A percentile compares a stretch with the other conserved stretches of the same genome.
Evolutionary conservation across 2,797 vertebrate species (phyloP).

Genomic region (Falco naumanni): DNA sequence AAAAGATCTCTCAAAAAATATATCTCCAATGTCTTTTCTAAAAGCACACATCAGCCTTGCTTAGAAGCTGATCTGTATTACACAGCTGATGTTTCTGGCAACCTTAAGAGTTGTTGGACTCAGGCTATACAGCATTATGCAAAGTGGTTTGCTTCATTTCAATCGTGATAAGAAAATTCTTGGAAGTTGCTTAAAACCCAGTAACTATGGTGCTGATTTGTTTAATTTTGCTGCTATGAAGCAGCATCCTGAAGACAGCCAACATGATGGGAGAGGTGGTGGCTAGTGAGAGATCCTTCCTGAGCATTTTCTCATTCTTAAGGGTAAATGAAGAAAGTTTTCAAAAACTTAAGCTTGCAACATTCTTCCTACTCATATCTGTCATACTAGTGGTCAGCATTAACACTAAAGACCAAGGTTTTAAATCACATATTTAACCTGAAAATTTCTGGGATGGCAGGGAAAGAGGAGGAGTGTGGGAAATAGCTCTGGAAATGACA

Average conservation of each 20-base stretch:
- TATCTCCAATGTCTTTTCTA: background rate
- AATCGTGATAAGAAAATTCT: background rate
- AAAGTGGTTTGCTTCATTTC: background rate
- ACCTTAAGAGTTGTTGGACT: background rate
- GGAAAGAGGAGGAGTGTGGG: background rate
- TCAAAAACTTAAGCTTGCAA: background rate
- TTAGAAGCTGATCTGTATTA: background rate
- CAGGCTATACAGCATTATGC: background rate
- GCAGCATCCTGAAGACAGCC: background rate
- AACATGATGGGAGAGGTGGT: background rate
- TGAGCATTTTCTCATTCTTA: background rate
- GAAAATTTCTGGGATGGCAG: background rate
- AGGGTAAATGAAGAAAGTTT: background rate
- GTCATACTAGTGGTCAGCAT: background rate
- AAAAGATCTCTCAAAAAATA: background rate
- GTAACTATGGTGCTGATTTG: background rate
- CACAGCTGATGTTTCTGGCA: background rate
- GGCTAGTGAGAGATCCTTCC: background rate
- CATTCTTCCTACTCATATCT: background rate
- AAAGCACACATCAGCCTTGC: background rate
- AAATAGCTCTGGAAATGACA: background rate
- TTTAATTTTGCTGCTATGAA: background rate
- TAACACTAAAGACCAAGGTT: background rate
- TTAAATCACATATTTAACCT: background rate
- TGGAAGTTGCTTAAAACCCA: background rate